phyloP scores from a whole-genome alignment of 2,888 invertebrate genomes.

The Drosophila pseudotakahashii region DNA sequence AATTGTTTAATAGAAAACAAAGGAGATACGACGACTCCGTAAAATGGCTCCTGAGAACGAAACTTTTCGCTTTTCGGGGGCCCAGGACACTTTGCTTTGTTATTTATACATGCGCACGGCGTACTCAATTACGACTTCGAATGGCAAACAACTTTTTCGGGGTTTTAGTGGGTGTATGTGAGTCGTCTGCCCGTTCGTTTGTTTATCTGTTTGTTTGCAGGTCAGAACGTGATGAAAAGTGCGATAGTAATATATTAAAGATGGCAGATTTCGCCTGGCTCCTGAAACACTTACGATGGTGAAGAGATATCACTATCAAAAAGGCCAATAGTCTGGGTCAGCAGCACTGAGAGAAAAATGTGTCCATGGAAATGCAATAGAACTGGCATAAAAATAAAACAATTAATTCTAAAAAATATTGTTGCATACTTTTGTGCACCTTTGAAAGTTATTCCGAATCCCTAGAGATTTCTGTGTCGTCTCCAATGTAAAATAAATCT shows the following conservation, averaged over 20 bases:
- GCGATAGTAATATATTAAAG: conserved; percentile 45
- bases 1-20: conserved; percentile 72
- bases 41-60: conserved; percentile 18
- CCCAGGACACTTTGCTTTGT: conserved; percentile 38
- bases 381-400: no score
- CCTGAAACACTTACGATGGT: conserved; percentile 15
- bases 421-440: no score
- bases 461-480: no score
- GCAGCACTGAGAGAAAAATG: neutral
- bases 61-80: neutral
- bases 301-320: neutral
- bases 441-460: no score
- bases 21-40: conserved; percentile 9
- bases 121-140: conserved; percentile 55
- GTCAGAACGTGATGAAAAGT: conserved; percentile 44
- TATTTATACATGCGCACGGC: conserved; percentile 54
- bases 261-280: conserved; percentile 31
- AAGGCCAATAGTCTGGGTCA: conserved; percentile 9
- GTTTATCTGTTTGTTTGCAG: conserved; percentile 29
- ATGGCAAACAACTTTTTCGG: conserved; percentile 47
- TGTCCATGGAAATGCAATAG: neutral
- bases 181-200: conserved; percentile 1
- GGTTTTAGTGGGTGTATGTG: conserved; percentile 1
- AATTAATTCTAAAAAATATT: no score
- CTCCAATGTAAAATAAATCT: no score